Conservation (phyloP, 2,797 vertebrate genomes). For the Micromesistius poutassou region DNA sequence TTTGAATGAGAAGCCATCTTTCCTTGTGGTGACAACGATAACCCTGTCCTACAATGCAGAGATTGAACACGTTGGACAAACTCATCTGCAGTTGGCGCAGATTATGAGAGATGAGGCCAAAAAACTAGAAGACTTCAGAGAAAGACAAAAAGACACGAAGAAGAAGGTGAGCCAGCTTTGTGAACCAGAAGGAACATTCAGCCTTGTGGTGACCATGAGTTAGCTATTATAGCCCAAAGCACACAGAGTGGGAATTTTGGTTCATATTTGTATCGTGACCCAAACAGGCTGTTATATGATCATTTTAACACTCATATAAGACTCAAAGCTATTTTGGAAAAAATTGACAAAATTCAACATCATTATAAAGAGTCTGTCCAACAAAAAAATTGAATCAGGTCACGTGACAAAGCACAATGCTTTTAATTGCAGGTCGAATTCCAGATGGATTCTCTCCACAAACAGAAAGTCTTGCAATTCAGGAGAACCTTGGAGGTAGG, state of each 20-base stretch:
- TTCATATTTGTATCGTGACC: background rate
- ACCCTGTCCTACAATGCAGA: constrained; percentile 62
- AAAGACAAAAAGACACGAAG: constrained; percentile 83
- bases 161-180: constrained; percentile 78
- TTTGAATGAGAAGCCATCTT: background rate
- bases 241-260: background rate
- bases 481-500: constrained; percentile 93
- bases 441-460: constrained; percentile 87
- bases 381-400: too few species aligned
- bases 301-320: background rate
- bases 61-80: constrained; percentile 83
- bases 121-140: constrained; percentile 92
- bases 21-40: constrained; percentile 6
- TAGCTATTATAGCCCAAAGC: background rate
- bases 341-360: too few species aligned
- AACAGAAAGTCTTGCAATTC: constrained; percentile 82
- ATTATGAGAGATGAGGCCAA: constrained; percentile 86
- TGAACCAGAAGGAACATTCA: background rate
- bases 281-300: too few species aligned
- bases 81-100: constrained; percentile 87
- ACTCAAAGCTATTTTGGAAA: too few species aligned
- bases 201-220: background rate
- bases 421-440: constrained; percentile 81
- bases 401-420: background rate
- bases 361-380: too few species aligned